Percentiles rank a stretch among this genome's conserved stretches.
phyloP scores from a whole-genome alignment of 2,113 vertebrate species.

The Cyanistes caeruleus region DNA sequence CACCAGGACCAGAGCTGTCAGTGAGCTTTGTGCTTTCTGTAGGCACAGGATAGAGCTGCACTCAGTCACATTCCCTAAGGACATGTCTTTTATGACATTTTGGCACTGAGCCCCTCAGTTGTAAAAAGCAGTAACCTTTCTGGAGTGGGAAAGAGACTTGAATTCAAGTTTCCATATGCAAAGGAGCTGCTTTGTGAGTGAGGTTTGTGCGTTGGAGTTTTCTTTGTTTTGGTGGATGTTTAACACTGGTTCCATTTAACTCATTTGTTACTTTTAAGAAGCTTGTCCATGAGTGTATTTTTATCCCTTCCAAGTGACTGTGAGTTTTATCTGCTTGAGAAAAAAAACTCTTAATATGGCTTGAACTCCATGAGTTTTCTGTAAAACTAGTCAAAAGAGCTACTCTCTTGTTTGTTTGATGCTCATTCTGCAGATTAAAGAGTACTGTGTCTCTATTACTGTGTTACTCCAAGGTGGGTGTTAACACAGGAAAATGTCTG shows the following conservation, averaged over 20 bases:
- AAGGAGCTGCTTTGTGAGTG: not conserved
- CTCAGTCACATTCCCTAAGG: not conserved
- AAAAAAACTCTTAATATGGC: fast-evolving
- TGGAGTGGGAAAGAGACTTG: not conserved
- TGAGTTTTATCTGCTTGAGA: not conserved
- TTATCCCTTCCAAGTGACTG: not conserved
- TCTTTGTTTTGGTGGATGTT: not conserved
- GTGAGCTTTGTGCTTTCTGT: not conserved
- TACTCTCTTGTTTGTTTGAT: not conserved
- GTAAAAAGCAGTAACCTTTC: not conserved
- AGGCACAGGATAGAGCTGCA: not conserved
- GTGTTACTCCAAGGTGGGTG: not conserved
- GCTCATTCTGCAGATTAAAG: not conserved
- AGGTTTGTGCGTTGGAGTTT: not conserved
- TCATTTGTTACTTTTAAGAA: not conserved
- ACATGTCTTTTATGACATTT: not conserved
- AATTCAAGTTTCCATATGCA: not conserved
- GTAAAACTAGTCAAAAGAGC: not conserved
- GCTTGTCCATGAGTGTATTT: not conserved
- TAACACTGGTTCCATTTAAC: not conserved
- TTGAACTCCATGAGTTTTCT: not conserved
- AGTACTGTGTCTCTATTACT: not conserved
- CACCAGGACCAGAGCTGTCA: not conserved
- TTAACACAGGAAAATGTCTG: not conserved
- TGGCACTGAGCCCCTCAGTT: not conserved